phyloP scores from a whole-genome alignment of 1,140 invertebrate species.

The Drosophila varians region DNA sequence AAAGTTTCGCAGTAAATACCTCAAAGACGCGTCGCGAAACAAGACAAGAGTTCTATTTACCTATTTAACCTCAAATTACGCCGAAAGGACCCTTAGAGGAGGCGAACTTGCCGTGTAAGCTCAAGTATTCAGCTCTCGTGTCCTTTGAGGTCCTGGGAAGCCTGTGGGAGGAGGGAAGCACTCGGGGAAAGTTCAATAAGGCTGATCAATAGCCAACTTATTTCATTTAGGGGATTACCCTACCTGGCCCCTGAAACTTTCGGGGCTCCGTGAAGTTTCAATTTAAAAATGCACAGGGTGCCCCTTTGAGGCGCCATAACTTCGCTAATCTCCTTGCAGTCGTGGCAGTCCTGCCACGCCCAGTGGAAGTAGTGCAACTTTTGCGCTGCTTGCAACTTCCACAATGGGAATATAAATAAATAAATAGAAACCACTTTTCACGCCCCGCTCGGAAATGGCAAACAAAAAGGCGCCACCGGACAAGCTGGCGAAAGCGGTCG shows the following conservation, averaged over 20 bases:
- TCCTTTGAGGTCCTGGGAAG: background rate
- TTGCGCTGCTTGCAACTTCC: conserved; percentile 31
- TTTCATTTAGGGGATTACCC: background rate
- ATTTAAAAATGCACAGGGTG: background rate
- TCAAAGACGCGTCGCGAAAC: too few species aligned
- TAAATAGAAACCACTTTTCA: conserved; percentile 77
- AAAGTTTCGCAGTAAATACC: too few species aligned
- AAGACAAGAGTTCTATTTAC: too few species aligned
- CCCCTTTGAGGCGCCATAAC: conserved; percentile 1
- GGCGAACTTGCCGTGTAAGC: too few species aligned
- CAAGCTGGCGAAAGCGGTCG: too few species aligned
- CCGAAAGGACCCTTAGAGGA: too few species aligned
- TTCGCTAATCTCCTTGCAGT: conserved; percentile 6
- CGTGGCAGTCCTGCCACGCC: background rate
- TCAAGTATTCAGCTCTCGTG: too few species aligned
- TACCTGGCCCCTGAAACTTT: background rate
- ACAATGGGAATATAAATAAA: conserved; percentile 74
- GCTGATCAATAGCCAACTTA: conserved; percentile 1
- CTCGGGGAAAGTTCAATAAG: background rate
- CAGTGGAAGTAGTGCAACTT: background rate
- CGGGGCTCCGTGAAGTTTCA: background rate
- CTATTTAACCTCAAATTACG: too few species aligned
- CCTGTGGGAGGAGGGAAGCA: too few species aligned
- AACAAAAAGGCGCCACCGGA: conserved; percentile 28
- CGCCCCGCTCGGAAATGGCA: conserved; percentile 53